These are phyloP conservation scores for Aspiorhynchus laticeps DNA, from an alignment of 2,113 vertebrate genomes.

Conservation along the genomic window DNA sequence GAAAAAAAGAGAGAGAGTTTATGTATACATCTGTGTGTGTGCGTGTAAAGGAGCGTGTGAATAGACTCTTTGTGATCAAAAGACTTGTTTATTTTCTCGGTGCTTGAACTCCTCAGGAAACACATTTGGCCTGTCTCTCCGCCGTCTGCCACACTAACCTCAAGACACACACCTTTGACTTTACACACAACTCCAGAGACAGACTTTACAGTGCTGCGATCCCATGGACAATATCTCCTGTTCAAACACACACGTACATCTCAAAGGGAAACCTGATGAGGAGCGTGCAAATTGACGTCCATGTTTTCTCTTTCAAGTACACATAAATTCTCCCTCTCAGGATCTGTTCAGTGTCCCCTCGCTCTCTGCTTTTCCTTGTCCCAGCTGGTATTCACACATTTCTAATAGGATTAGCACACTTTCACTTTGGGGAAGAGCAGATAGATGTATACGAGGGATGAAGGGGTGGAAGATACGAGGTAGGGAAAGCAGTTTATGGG, in stretches of 20 bases:
- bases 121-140: constrained; percentile 70
- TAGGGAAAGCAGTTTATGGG: constrained; percentile 61
- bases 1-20: constrained; percentile 36
- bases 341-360: constrained; percentile 30
- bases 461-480: constrained; percentile 36
- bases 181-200: constrained; percentile 7
- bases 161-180: constrained; percentile 56
- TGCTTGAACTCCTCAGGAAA: constrained; percentile 76
- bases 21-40: constrained; percentile 61
- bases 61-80: constrained; percentile 85
- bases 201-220: constrained; percentile 33
- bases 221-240: not conserved
- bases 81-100: constrained; percentile 82
- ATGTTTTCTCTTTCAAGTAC: constrained; percentile 21
- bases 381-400: constrained; percentile 76
- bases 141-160: constrained; percentile 55
- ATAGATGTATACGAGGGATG: constrained; percentile 65
- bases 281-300: constrained; percentile 7
- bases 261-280: constrained; percentile 7
- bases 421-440: constrained; percentile 56
- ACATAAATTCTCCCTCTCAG: constrained; percentile 31
- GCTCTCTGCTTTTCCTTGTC: constrained; percentile 33
- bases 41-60: constrained; percentile 67
- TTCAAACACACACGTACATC: not conserved
- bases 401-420: constrained; percentile 76